Base-by-base conservation (phyloP, 2,888 invertebrate genomes). In the Minunthozetes semirufus region DNA sequence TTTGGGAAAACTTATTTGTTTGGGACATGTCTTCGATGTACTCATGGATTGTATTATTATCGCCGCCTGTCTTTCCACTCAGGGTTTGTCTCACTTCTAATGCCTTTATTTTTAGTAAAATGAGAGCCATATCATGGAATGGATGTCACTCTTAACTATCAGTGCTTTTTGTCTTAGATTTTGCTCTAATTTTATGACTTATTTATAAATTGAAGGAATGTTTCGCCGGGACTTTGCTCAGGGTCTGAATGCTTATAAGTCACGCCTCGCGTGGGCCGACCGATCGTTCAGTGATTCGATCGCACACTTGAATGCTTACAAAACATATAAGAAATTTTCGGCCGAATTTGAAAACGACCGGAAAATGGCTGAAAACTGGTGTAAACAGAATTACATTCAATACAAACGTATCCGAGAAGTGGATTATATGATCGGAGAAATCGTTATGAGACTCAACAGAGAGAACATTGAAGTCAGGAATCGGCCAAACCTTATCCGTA, bases 11-110 rank as follows among this genome's bases (percentile, higher is more conserved):
- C 84, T 97, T 15, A 90, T 97, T 75, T 85, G 93, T 76, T 84
- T 96, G 3, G 96, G 96, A 0, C 88, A 93, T 81, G 88, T 92
- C 72, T 95, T 90, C 81, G 92, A 92, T 74, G 88, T 92, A 59
- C 83, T 96, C 11, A 89, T 91, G 13, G 95, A 96, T 77, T 85
- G 90, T 22, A 87, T 95, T 73, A 89, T 94, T 74, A 95, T 97
- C 83, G 93, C 79, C 76, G 78, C 75, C 53, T 74, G 59, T 48
- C 70, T 75, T 27, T 76, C 71, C 17, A 70, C 72, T 27, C 48
- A 63, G 17, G 74, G 74, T 70, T 42, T 22, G 68, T 25, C 22
- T 9, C 27, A 11, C 15, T 63, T 63, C 13, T 15, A 5, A 13
- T 29, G 17, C 13, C 53, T n/a, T 8, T 53, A 6, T 53, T n/a